Base-by-base conservation (phyloP, 2,113 vertebrate species). In the Odontophorus gujanensis region DNA sequence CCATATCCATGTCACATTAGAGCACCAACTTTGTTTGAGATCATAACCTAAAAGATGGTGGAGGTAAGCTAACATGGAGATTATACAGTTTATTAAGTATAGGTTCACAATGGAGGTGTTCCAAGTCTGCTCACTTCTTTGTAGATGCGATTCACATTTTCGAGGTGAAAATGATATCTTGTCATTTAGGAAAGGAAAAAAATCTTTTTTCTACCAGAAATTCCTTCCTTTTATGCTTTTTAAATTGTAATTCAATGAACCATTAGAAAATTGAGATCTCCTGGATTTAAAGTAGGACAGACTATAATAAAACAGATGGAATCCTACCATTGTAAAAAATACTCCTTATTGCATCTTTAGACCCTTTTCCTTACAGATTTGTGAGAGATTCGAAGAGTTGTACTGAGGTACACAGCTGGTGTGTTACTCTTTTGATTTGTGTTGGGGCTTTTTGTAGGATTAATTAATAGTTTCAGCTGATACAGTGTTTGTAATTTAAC, bases 341-440 rank as follows among this genome's bases (percentile, higher is more conserved):
- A 78, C 7, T 81, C 7, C 8, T 14, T 66, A 7, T 43, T 83
- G 40, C 72, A 14, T 72, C 34, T 43, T 89, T 87, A 48, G 45
- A 12, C 8, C 13, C 2, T 62, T 79, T 82, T 75, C 7, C n/a
- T 92, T 79, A 62, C 30, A 75, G 66, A 85, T 80, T 89, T 89
- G 24, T 69, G 66, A 79, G 80, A 78, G 40, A 79, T 85, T 86
- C 87, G 67, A 68, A 50, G 62, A 87, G 63, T 62, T 93, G n/a
- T 80, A 68, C 40, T 53, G 58, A 72, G 42, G 48, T 76, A 50
- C 22, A 82, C 59, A 80, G 42, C 32, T 80, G 9, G 6, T 47
- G 9, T 28, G 36, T 32, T 77, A 87, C 32, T 58, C 43, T 85
- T 92, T 84, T 53, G 43, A 78, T 87, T 89, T 90, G 57, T 42